Evolutionary conservation across 35 echinoderm and acorn worm species (phyloP).

Genomic region (Amphiura filiformis): DNA sequence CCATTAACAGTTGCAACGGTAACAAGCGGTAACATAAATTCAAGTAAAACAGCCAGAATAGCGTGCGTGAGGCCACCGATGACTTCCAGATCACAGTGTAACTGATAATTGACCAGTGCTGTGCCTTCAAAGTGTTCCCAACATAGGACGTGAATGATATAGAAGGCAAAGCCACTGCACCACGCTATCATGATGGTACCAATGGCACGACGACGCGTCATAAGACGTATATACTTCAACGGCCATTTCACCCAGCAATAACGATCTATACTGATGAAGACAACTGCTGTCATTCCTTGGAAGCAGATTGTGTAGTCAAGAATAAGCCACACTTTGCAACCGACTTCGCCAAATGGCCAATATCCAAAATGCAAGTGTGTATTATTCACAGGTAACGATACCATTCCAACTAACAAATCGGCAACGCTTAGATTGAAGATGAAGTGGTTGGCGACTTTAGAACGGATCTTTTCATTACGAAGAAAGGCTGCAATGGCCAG

Average conservation of each 20-base stretch:
- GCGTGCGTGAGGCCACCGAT: neutral
- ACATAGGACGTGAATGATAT: neutral
- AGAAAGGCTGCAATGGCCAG: conserved; percentile 57
- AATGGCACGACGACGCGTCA: conserved; percentile 29
- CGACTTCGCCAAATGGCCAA: conserved; percentile 54
- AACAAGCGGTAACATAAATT: neutral
- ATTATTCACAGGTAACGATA: conserved; percentile 37
- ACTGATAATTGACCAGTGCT: neutral
- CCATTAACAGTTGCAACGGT: neutral
- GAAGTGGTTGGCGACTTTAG: conserved; percentile 21
- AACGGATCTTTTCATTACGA: conserved; percentile 36
- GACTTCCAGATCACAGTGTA: neutral
- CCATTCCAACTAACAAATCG: conserved; percentile 48
- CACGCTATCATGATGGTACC: conserved; percentile 27
- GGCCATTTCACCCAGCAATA: conserved; percentile 62
- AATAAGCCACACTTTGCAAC: conserved; percentile 33
- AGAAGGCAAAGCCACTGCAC: conserved; percentile 37
- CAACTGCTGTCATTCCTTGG: conserved; percentile 38
- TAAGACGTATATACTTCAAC: conserved; percentile 21
- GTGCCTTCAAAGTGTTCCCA: neutral
- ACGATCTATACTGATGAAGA: conserved; percentile 70
- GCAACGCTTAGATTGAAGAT: conserved; percentile 55
- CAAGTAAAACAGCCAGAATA: neutral
- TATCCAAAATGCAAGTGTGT: conserved; percentile 17
- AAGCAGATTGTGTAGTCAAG: conserved; percentile 42